Base-by-base conservation (phyloP, 1,140 invertebrate genomes). In the Drosophila baimaii region DNA sequence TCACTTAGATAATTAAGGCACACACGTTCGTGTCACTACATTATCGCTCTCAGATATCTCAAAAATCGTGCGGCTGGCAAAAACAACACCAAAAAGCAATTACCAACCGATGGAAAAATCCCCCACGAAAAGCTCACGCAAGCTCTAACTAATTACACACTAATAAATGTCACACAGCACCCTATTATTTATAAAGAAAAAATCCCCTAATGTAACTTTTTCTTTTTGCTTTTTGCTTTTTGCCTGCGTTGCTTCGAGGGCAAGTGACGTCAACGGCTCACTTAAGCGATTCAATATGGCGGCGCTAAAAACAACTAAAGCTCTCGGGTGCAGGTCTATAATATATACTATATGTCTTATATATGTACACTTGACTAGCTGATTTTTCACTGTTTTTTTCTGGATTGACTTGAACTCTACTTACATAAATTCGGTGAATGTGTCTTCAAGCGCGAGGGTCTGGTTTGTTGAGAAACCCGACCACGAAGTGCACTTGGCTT, bases 1-100 rank as follows among this genome's bases (percentile, higher is more conserved):
- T 35, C 69, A 54, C 52, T 52, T 41, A 66, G 81, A 86, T 86
- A 86, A 82, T 85, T 73, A 49, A 19, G 41, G 55, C 46, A 27
- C 29, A 49, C 25, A 23, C 43, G 29, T 25, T 41, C 70, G 71
- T 49, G 58, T 73, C 33, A 3, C 23, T 52, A 25, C 54, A 61
- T 73, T 81, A 85, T 78, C 78, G 63, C 31, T 49, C 46, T 68
- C 43, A 49, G 70, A 66, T 85, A 81, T 85, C 78, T 85, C 78
- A 74, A 37, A 70, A 85, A 61, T 65, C 59, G 73, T 58, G 49
- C 23, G 39, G 44, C 66, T 39, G 41, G 59, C 44, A 62, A 52
- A 64, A 79, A 79, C 64, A 85, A 78, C 82, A 81, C 29, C 77
- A 43, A 47, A 84, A 80, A 47, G 66, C 78, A 81, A 86, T 86